These are phyloP conservation scores for Merodon equestris DNA, from an alignment of 2,888 invertebrate species.

Conservation along the genomic window DNA sequence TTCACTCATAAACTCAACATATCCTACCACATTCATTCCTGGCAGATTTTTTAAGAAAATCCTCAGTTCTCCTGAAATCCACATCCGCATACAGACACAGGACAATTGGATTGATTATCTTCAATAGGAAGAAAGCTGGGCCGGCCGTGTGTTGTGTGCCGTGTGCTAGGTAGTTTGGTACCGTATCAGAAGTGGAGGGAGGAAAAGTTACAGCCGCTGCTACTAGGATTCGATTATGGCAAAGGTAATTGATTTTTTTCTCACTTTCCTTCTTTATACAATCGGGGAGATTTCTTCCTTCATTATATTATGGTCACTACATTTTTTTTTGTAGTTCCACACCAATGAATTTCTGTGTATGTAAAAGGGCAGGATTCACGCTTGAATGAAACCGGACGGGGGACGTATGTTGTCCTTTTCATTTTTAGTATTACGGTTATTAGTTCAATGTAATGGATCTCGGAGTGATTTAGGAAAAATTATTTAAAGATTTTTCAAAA, in stretches of 20 bases:
- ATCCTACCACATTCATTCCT: slow-evolving; percentile 29
- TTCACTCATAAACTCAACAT: slow-evolving; percentile 22
- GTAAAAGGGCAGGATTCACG: slow-evolving; percentile 14
- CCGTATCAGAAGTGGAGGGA: slow-evolving; percentile 7
- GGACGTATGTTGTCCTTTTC: slow-evolving; percentile 53
- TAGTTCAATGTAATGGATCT: too few relatives aligned
- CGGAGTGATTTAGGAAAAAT: too few relatives aligned
- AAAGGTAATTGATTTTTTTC: slow-evolving; percentile 70
- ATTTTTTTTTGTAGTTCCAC: slow-evolving; percentile 28
- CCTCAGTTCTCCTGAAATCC: slow-evolving; percentile 14
- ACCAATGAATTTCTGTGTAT: slow-evolving; percentile 11
- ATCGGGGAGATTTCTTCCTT: not conserved
- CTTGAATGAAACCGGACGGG: not conserved
- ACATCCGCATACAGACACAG: slow-evolving; percentile 30
- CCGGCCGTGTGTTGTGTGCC: slow-evolving; percentile 8
- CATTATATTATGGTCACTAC: slow-evolving; percentile 13
- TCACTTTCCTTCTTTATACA: slow-evolving; percentile 46
- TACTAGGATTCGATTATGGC: slow-evolving; percentile 70
- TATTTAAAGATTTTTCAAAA: too few relatives aligned
- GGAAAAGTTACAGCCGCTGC: slow-evolving; percentile 48
- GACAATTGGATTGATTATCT: slow-evolving; percentile 67
- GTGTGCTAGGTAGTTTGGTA: slow-evolving; percentile 6
- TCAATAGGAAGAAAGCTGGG: slow-evolving; percentile 31
- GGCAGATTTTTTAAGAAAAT: slow-evolving; percentile 14
- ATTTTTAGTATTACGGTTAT: not conserved